phyloP scores from a whole-genome alignment of 2,888 invertebrate genomes.

The Tryphoninae sp. region DNA sequence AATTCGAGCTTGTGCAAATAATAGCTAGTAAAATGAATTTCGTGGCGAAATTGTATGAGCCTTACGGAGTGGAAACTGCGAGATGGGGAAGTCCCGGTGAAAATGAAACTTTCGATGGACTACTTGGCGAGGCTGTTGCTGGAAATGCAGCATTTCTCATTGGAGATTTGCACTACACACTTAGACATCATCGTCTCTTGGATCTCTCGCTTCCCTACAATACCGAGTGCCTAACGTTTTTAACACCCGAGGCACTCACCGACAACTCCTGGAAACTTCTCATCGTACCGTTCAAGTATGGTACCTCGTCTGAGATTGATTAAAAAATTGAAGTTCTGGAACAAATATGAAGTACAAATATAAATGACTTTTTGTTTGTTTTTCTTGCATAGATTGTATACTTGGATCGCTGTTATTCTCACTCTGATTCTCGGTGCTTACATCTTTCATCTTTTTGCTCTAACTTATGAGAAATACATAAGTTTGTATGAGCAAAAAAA shows the following conservation, averaged over 20 bases:
- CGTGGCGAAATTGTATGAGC: constrained; percentile 86
- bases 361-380: neutral
- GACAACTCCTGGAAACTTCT: constrained; percentile 94
- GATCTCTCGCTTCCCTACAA: constrained; percentile 91
- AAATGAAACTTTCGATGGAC: constrained; percentile 87
- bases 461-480: constrained; percentile 82
- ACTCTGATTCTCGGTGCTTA: constrained; percentile 86
- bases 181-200: constrained; percentile 86
- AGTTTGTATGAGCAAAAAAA: constrained; percentile 50
- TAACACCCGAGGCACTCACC: constrained; percentile 90
- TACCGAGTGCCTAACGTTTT: constrained; percentile 91
- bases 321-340: neutral
- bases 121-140: constrained; percentile 88
- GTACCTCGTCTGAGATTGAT: neutral
- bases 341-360: neutral
- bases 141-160: constrained; percentile 88
- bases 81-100: constrained; percentile 87
- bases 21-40: constrained; percentile 89
- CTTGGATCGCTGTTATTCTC: constrained; percentile 89
- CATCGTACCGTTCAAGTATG: constrained; percentile 89
- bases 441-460: constrained; percentile 86
- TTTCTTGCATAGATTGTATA: constrained; percentile 83
- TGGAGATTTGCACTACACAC: constrained; percentile 90
- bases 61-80: constrained; percentile 84
- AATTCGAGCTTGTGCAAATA: constrained; percentile 87